Evolutionary conservation across 2,113 vertebrate species (phyloP).

Genomic region (Zosterops lateralis): DNA sequence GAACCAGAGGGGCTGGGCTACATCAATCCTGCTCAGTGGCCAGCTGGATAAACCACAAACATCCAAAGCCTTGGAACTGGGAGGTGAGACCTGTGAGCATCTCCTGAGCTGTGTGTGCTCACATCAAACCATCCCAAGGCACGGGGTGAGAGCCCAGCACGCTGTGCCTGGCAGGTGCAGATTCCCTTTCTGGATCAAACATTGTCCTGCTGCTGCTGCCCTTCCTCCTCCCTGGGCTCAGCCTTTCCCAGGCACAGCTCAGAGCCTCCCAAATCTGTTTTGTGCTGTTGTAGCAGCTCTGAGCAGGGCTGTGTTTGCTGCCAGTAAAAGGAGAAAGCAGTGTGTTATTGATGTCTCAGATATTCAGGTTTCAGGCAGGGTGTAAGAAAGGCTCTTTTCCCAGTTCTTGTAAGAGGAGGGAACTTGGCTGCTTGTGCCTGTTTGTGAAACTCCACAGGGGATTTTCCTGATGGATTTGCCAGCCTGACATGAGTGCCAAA

Average conservation of each 20-base stretch:
- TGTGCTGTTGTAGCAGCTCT: not conserved
- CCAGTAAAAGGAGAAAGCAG: not conserved
- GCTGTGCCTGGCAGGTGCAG: not conserved
- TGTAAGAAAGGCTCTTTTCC: not conserved
- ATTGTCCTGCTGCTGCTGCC: not conserved
- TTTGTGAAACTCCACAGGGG: not conserved
- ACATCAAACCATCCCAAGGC: not conserved
- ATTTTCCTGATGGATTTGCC: not conserved
- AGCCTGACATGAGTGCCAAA: not conserved
- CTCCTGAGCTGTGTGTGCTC: not conserved
- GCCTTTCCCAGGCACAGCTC: not conserved
- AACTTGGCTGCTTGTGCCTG: not conserved
- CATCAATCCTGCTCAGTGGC: not conserved
- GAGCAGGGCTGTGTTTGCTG: not conserved
- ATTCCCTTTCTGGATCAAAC: rapidly evolving
- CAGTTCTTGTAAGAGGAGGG: not conserved
- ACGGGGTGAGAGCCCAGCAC: rapidly evolving
- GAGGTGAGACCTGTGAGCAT: not conserved
- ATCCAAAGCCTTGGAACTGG: not conserved
- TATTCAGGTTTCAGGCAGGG: rapidly evolving
- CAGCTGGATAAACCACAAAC: not conserved
- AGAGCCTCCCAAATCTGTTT: not conserved
- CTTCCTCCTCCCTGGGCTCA: not conserved
- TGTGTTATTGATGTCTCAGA: rapidly evolving
- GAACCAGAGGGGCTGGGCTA: not conserved